These are phyloP conservation scores for Drosophila mettleri DNA, from an alignment of 2,888 invertebrate genomes.

Conservation along the genomic window DNA sequence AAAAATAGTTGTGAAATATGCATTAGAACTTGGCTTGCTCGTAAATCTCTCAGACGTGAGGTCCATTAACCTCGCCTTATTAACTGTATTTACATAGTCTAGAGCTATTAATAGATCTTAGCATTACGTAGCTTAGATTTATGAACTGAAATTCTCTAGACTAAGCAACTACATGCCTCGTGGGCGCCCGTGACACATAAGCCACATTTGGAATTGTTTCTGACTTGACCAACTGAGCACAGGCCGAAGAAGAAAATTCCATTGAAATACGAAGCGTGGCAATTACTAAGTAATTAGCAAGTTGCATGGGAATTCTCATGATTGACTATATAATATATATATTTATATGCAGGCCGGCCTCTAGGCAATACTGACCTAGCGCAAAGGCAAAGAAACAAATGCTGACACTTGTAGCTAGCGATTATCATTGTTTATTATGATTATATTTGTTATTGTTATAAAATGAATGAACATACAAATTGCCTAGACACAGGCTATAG, in stretches of 20 bases:
- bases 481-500: neutral
- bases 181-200: slow-evolving; percentile 1
- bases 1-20: neutral
- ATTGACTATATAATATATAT: neutral
- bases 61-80: no score
- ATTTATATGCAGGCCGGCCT: slow-evolving; percentile 40
- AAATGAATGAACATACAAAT: slow-evolving; percentile 2
- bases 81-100: neutral
- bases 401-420: neutral
- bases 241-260: slow-evolving; percentile 32
- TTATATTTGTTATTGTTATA: slow-evolving; percentile 27
- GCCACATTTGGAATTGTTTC: neutral
- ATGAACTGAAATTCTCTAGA: neutral
- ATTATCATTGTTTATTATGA: slow-evolving; percentile 47
- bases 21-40: neutral
- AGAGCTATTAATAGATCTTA: neutral
- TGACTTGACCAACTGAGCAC: neutral
- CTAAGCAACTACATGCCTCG: slow-evolving; percentile 17
- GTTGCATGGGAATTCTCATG: slow-evolving; percentile 49
- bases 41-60: neutral
- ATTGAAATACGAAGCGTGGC: slow-evolving; percentile 45
- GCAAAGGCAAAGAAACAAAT: slow-evolving; percentile 11
- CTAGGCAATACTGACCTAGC: slow-evolving; percentile 43
- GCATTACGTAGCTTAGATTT: slow-evolving; percentile 2
- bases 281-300: slow-evolving; percentile 44